Evolutionary conservation across 2,888 invertebrate species (phyloP).

Genomic region (Hypselothyrea guttata): DNA sequence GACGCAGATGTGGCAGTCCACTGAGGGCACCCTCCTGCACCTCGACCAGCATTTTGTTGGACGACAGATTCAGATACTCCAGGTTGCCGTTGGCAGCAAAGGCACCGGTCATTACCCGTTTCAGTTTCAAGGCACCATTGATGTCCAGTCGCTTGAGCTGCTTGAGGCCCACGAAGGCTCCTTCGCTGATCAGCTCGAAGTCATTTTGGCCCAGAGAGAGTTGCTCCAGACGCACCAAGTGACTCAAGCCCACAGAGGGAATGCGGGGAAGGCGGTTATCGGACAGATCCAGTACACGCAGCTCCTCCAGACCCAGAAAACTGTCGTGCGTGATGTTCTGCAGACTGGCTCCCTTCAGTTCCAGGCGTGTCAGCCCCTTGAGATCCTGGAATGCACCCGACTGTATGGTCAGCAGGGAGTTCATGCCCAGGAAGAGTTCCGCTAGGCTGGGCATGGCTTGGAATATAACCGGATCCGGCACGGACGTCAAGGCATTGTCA

Average conservation of each 20-base stretch:
- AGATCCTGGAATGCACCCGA: constrained; percentile 91
- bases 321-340: constrained; percentile 90
- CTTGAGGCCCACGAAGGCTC: constrained; percentile 90
- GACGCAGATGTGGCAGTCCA: constrained; percentile 90
- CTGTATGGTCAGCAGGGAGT: constrained; percentile 89
- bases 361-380: constrained; percentile 89
- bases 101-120: constrained; percentile 89
- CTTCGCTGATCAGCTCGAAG: constrained; percentile 87
- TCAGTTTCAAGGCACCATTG: constrained; percentile 89
- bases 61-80: constrained; percentile 89
- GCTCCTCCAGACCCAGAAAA: constrained; percentile 88
- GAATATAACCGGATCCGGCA: constrained; percentile 89
- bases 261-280: constrained; percentile 90
- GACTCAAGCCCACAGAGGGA: constrained; percentile 89
- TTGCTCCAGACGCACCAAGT: constrained; percentile 89
- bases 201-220: constrained; percentile 92
- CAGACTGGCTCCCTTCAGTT: constrained; percentile 91
- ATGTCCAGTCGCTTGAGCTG: constrained; percentile 91
- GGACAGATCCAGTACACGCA: constrained; percentile 89
- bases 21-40: constrained; percentile 92
- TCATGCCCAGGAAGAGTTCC: constrained; percentile 93
- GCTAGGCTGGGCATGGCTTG: constrained; percentile 89
- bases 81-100: constrained; percentile 92
- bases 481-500: constrained; percentile 90
- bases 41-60: constrained; percentile 88